phyloP scores from a whole-genome alignment of 2,113 vertebrate species.

The Anthoscopus minutus region DNA sequence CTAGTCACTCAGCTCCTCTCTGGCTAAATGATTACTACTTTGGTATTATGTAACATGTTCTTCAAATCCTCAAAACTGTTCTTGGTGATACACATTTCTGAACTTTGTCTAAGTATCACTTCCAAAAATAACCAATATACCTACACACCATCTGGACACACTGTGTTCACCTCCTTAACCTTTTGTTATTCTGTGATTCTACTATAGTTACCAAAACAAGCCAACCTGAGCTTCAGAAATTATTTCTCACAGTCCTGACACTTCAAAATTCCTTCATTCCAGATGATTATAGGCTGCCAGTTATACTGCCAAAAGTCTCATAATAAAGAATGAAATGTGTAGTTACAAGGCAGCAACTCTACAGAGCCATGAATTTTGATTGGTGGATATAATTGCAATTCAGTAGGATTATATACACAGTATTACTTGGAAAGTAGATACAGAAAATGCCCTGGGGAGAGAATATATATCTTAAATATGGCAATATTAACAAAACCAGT shows the following conservation, averaged over 20 bases:
- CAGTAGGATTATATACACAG: background rate
- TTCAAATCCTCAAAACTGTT: background rate
- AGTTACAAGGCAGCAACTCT: background rate
- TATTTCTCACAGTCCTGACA: background rate
- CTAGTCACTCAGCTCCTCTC: background rate
- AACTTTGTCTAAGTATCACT: background rate
- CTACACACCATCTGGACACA: background rate
- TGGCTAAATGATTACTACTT: background rate
- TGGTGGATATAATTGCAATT: constrained; percentile 13
- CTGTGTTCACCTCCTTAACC: background rate
- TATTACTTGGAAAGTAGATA: background rate
- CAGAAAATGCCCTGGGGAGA: background rate
- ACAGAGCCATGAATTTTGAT: background rate
- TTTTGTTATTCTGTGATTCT: background rate
- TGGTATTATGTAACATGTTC: background rate
- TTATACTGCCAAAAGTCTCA: background rate
- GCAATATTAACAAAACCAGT: constrained; percentile 18
- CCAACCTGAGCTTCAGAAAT: background rate
- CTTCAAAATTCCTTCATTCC: background rate
- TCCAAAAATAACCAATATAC: background rate
- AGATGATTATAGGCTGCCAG: background rate
- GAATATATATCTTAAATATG: background rate
- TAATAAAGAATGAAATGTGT: constrained; percentile 11
- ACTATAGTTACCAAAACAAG: background rate
- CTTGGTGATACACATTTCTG: background rate